A percentile compares a stretch with the other conserved stretches of the same genome.
Evolutionary conservation across 1,140 invertebrate species (phyloP).

Genomic region (Condylostylus longicornis): DNA sequence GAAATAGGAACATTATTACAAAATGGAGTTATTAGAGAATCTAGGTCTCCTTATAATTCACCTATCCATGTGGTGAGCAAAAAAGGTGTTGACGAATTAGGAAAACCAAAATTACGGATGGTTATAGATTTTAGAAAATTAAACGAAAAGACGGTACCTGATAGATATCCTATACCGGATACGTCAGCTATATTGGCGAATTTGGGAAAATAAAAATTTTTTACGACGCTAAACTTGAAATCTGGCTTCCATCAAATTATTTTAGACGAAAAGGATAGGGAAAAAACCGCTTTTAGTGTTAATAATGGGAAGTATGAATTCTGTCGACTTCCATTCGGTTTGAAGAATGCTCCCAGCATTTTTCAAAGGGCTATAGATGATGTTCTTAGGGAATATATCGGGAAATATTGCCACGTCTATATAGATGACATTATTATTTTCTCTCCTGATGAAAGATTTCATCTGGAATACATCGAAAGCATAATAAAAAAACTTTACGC

Average conservation of each 20-base stretch:
- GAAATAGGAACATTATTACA: not conserved
- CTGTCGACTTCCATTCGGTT: not conserved
- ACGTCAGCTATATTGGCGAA: conserved; percentile 32
- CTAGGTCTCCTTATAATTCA: conserved; percentile 2
- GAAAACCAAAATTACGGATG: not conserved
- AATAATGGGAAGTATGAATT: conserved; percentile 1
- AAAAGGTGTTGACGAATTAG: conserved; percentile 1
- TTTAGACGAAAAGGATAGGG: not conserved
- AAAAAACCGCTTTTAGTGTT: conserved; percentile 2
- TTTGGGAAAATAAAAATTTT: conserved; percentile 23
- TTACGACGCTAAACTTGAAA: conserved; percentile 29
- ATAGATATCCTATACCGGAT: conserved; percentile 34
- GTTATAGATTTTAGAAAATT: conserved; percentile 4
- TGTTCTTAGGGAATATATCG: not conserved
- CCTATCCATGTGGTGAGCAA: conserved; percentile 2
- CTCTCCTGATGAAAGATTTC: not conserved
- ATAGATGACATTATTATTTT: conserved; percentile 1
- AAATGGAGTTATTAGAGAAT: not conserved
- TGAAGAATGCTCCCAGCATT: not conserved
- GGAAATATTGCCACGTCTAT: not conserved
- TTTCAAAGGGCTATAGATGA: not conserved
- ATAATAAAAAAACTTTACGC: conserved; percentile 24
- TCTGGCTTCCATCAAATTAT: conserved; percentile 1
- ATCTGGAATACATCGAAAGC: not conserved
- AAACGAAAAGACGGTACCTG: conserved; percentile 10